Evolutionary conservation across 2,888 invertebrate genomes (phyloP), one percentile per base, ranked within the genome.

Genomic region (Uloborus plumipes): DNA sequence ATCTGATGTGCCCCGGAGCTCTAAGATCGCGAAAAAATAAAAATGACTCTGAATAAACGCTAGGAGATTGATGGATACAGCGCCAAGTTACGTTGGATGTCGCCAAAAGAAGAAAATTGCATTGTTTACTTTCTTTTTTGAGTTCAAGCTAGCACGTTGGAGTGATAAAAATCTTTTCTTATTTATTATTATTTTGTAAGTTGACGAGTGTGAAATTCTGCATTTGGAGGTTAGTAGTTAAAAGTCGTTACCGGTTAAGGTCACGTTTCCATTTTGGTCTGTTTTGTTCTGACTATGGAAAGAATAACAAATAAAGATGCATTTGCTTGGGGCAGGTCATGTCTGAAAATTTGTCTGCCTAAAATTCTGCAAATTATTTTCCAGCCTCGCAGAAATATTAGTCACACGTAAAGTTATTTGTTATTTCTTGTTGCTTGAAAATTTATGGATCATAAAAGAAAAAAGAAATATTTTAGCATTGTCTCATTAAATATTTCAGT

Each of bases 21-120:
- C 20, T 16, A 69, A 47, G 69, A 69, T 47, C 69, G 58, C 58
- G 69, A 69, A 69, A n/a, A 58, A 69, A 58, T 51, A 31, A 39
- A 39, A 39, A 39, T 39, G 3, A 39, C 39, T 39, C 39, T 31
- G 31, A 31, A 39, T 39, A 39, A 39, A 39, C 39, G 39, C 39
- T 39, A 39, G 9, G 39, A 39, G 39, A 39, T 39, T 39, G 11
- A 39, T 39, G 39, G 39, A 9, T 39, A 26, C 4, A 14, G 16
- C 18, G 65, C 49, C 65, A 50, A 65, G 49, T 18, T 39, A 39
- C 39, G 39, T 39, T 39, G 39, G 39, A 39, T 39, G 2, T 49
- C 66, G 66, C 66, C 66, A 66, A 66, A 22, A 26, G 9, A 66
- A 51, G 16, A 18, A 47, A 47, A 18, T 39, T 39, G 47, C 18